Evolutionary conservation across 1,140 invertebrate species (phyloP).

Genomic region (Bombus superbus): DNA sequence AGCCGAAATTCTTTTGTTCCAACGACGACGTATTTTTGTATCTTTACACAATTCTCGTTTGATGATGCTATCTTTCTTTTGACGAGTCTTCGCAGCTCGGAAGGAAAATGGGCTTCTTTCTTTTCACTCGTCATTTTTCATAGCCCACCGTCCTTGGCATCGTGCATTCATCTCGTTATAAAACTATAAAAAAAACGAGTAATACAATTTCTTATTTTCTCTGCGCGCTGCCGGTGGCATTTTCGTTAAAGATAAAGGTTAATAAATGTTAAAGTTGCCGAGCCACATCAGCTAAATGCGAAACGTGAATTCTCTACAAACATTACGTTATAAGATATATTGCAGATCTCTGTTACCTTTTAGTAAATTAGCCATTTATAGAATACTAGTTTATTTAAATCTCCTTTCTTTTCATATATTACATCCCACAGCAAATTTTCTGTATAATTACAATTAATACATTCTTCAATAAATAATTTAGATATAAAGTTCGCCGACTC

Average conservation of each 20-base stretch:
- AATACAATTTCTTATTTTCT: not conserved
- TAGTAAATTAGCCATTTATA: not conserved
- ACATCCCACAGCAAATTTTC: not conserved
- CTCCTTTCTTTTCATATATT: not conserved
- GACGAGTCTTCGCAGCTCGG: not conserved
- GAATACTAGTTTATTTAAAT: not conserved
- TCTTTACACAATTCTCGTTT: not conserved
- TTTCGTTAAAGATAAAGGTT: not conserved
- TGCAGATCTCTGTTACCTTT: not conserved
- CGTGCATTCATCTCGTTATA: constrained; percentile 6
- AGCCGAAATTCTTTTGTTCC: not conserved
- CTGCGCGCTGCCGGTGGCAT: too few species aligned
- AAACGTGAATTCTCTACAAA: not conserved
- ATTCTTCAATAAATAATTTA: not conserved
- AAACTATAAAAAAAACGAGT: not conserved
- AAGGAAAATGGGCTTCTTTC: constrained; percentile 2
- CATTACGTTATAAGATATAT: not conserved
- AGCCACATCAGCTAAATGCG: too few species aligned
- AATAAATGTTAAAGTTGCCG: not conserved
- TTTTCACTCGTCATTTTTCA: constrained; percentile 17
- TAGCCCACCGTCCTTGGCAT: not conserved
- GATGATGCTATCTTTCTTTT: not conserved
- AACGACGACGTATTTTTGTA: not conserved
- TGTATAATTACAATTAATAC: not conserved
- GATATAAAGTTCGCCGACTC: not conserved